Evolutionary conservation across 2,797 vertebrate species (phyloP).

Genomic region (Tinamus major): DNA sequence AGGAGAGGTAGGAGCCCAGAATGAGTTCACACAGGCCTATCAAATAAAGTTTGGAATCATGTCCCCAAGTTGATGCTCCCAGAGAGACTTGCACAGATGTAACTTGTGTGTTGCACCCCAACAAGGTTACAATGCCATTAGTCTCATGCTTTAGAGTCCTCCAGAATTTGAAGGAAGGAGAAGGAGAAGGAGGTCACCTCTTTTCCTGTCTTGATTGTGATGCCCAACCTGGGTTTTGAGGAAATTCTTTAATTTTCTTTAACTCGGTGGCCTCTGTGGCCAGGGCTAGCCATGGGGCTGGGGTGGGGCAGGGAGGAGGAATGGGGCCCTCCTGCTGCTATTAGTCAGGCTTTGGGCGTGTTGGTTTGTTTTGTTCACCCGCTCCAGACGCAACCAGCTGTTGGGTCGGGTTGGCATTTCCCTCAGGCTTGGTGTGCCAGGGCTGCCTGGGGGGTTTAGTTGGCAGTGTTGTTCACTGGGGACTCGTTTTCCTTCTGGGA

Average conservation of each 20-base stretch:
- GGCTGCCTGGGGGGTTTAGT: neutral
- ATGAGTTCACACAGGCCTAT: neutral
- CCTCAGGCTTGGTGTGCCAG: neutral
- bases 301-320: neutral
- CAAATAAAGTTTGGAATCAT: neutral
- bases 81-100: neutral
- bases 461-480: fast-evolving
- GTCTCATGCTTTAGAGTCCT: neutral
- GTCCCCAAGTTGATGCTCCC: neutral
- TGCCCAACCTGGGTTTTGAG: neutral
- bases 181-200: neutral
- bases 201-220: neutral
- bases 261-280: neutral
- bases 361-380: neutral
- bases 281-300: neutral
- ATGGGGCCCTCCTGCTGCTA: neutral
- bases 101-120: neutral
- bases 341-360: neutral
- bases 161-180: neutral
- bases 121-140: neutral
- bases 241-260: neutral
- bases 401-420: neutral
- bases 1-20: slow-evolving; percentile 25
- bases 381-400: neutral
- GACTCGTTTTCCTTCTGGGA: neutral